Base-by-base conservation (phyloP, 2,113 vertebrate genomes). In the Chroicocephalus ridibundus region DNA sequence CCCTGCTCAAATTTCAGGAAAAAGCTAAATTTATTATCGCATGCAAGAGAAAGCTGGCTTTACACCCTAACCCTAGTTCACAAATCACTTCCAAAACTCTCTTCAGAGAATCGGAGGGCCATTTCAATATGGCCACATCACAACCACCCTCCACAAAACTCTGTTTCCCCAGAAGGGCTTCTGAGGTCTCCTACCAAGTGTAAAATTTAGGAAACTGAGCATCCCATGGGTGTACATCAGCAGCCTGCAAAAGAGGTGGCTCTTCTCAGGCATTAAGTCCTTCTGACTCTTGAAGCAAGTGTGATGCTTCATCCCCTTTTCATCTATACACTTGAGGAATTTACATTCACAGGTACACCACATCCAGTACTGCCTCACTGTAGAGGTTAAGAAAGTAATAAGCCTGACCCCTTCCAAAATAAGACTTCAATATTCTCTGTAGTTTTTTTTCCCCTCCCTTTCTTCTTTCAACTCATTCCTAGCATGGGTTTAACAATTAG, bases 391-490 rank as follows among this genome's bases (percentile, higher is more conserved):
- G 15, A 44, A 5, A 87, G 26, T 32, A 66, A 1, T 9, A n/a
- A 88, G 13, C 15, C 49, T 69, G 70, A 88, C 3, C 5, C 18
- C 36, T 61, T 71, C 62, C 62, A 85, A 72, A 94, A 79, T 29
- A 58, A 84, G 51, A 71, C 9, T 58, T 70, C 32, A 25, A 7
- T 69, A 70, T 40, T 47, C 31, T 75, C 65, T n/a, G 16, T 22
- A 81, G 49, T 27, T 57, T 24, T 27, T 31, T 34, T 10, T 1
- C 1, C 1, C 3, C 6, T 5, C 10, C 2, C 19, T 9, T 32
- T 10, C 32, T 88, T 74, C 72, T 88, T 93, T 51, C 80, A 49
- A 42, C 24, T 74, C 12, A 15, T 68, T 83, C 29, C 4, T 42
- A 74, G 13, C 36, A 92, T 8, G 38, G 46, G 9, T 54, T 86